These are phyloP conservation scores for Tauraco erythrolophus DNA, from an alignment of 2,113 vertebrate genomes.

Conservation along the genomic window DNA sequence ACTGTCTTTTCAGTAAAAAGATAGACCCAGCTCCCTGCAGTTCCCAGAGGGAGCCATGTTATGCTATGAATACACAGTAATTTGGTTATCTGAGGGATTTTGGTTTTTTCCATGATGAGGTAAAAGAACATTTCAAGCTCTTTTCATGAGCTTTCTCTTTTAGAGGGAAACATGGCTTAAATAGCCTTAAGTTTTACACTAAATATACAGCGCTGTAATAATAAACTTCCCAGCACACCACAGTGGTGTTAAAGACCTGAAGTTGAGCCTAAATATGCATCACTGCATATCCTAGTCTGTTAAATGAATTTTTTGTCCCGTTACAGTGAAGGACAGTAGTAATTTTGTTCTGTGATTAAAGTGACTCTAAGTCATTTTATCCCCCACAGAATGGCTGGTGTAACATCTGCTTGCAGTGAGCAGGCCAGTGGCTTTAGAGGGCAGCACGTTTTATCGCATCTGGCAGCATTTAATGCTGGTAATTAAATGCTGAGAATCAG, in stretches of 20 bases:
- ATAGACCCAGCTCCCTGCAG: neutral
- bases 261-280: neutral
- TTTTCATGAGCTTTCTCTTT: neutral
- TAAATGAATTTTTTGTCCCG: neutral
- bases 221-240: neutral
- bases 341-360: constrained; percentile 32
- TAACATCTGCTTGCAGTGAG: constrained; percentile 16
- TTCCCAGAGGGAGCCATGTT: neutral
- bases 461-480: neutral
- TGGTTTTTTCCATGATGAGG: neutral
- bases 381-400: neutral
- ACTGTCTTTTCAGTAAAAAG: neutral
- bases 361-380: neutral
- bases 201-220: neutral
- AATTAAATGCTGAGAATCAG: neutral
- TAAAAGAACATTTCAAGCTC: neutral
- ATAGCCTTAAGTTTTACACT: neutral
- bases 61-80: neutral
- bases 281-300: neutral
- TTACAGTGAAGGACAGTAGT: neutral
- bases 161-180: neutral
- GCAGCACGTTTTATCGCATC: neutral
- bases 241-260: neutral
- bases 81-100: neutral
- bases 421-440: neutral